Percentiles rank a stretch among this genome's conserved stretches.
phyloP scores from a whole-genome alignment of 2,888 invertebrate species.

The Diadegma fenestrale region DNA sequence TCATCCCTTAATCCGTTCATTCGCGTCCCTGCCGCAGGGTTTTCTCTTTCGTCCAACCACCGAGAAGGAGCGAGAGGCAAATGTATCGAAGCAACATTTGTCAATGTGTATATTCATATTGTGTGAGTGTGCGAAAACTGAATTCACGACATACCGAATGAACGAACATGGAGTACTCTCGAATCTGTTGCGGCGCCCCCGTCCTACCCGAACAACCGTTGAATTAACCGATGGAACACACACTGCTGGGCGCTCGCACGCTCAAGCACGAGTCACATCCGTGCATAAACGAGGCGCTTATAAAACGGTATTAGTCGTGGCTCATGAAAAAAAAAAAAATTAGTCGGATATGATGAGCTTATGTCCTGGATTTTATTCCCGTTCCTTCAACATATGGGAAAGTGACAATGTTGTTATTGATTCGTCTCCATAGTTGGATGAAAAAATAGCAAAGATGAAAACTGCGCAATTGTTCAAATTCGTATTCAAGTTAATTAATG shows the following conservation, averaged over 20 bases:
- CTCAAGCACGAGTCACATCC: conserved; percentile 49
- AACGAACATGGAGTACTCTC: conserved; percentile 78
- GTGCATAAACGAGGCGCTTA: conserved; percentile 2
- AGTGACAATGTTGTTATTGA: not conserved
- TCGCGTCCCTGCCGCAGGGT: conserved; percentile 81
- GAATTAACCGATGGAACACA: conserved; percentile 43
- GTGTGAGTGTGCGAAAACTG: conserved; percentile 14
- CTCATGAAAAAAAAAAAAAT: conserved; percentile 20
- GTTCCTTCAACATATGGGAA: not conserved
- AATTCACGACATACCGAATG: conserved; percentile 67
- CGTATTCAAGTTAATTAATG: not conserved
- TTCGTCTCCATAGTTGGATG: not conserved
- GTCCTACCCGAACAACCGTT: conserved; percentile 35
- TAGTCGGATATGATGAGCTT: conserved; percentile 1
- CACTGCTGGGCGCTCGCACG: conserved; percentile 15
- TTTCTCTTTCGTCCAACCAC: conserved; percentile 60
- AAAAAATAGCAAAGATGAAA: not conserved
- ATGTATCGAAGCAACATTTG: conserved; percentile 13
- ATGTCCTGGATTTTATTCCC: not conserved
- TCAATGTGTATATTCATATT: conserved; percentile 9
- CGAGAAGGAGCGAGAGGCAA: conserved; percentile 51
- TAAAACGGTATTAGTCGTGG: conserved; percentile 7
- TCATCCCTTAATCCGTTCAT: conserved; percentile 85
- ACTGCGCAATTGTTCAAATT: not conserved
- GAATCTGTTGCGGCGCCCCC: conserved; percentile 77